Conservation (phyloP, 1,140 invertebrate species). For the Scaptomyza pallida region DNA sequence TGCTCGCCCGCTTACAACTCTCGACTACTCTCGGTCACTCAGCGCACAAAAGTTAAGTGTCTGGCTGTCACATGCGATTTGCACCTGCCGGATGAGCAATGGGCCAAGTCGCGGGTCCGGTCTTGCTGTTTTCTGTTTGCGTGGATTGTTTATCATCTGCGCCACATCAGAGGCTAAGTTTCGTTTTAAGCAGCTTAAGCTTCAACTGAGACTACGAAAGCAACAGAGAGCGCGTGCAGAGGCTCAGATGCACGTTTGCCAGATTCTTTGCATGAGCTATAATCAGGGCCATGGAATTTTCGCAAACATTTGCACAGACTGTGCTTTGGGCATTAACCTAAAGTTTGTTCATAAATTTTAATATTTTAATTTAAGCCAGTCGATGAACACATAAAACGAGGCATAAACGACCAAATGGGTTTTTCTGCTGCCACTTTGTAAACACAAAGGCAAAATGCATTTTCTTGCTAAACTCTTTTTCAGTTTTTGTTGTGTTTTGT, state of each 20-base stretch:
- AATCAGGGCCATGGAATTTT: constrained; percentile 37
- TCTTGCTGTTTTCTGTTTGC: constrained; percentile 51
- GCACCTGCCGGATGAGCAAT: constrained; percentile 81
- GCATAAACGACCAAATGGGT: constrained; percentile 50
- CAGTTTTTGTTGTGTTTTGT: constrained; percentile 31
- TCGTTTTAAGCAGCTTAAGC: constrained; percentile 68
- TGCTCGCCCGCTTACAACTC: constrained; percentile 4
- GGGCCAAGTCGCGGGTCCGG: constrained; percentile 41
- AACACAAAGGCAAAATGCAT: constrained; percentile 61
- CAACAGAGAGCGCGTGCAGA: constrained; percentile 37
- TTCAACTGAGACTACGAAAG: not conserved
- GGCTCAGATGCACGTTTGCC: constrained; percentile 69
- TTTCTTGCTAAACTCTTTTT: constrained; percentile 57
- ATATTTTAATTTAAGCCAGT: constrained; percentile 78
- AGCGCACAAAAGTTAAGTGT: constrained; percentile 78
- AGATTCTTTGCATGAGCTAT: constrained; percentile 59
- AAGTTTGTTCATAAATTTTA: constrained; percentile 76
- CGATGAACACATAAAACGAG: constrained; percentile 73
- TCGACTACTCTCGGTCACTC: constrained; percentile 54
- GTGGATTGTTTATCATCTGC: constrained; percentile 81
- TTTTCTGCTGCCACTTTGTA: constrained; percentile 32
- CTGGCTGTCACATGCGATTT: constrained; percentile 82
- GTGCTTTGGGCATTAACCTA: constrained; percentile 8
- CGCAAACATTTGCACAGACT: constrained; percentile 57
- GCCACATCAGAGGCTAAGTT: constrained; percentile 67